These are phyloP conservation scores for Megaceryle torquata DNA, from an alignment of 2,113 vertebrate species.

Conservation along the genomic window DNA sequence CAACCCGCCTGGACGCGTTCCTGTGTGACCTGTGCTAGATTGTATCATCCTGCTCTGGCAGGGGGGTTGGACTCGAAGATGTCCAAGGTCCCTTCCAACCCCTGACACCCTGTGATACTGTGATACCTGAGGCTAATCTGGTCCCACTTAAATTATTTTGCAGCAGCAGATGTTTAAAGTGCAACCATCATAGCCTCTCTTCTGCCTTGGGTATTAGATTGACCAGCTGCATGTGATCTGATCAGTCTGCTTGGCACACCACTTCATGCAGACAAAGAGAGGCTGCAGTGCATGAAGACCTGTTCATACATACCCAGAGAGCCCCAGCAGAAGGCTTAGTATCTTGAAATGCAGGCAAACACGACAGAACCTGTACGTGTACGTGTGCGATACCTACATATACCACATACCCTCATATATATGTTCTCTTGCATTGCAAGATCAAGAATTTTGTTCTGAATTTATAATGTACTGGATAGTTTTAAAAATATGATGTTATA, in stretches of 20 bases:
- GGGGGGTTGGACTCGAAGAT: no score
- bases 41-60: no score
- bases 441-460: background rate
- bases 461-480: background rate
- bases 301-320: background rate
- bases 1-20: no score
- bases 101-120: no score
- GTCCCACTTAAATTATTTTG: background rate
- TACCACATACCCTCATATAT: background rate
- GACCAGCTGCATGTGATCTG: background rate
- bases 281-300: background rate
- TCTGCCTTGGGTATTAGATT: background rate
- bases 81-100: no score
- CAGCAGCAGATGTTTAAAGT: background rate
- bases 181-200: background rate
- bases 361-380: accelerated
- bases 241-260: background rate
- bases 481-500: background rate
- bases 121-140: background rate
- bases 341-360: background rate
- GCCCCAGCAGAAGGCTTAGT: background rate
- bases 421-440: background rate
- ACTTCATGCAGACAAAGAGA: background rate
- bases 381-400: background rate
- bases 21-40: no score